Conservation (phyloP, 2,797 vertebrate species). For the Schizopygopsis pylzovi region DNA sequence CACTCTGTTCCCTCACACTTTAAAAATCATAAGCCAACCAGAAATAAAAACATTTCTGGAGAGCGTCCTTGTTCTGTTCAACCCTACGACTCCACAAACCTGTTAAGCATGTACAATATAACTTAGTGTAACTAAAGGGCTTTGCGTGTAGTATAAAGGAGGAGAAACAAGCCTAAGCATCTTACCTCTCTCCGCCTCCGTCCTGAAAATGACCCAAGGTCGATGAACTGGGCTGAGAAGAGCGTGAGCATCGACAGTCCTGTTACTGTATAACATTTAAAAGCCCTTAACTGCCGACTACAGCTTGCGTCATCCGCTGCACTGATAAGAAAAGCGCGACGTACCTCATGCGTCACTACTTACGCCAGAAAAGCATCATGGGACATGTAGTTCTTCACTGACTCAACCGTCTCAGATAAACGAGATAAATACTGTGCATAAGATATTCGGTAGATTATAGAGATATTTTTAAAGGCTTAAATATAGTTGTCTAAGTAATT, state of each 20-base stretch:
- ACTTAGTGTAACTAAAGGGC: not conserved
- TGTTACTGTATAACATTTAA: slow-evolving; percentile 49
- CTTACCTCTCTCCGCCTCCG: slow-evolving; percentile 41
- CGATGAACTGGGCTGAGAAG: slow-evolving; percentile 9
- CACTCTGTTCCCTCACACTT: not conserved
- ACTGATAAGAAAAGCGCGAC: not conserved
- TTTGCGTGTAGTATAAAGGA: not conserved
- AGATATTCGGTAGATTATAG: not conserved
- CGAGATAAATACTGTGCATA: not conserved
- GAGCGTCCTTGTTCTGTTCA: not conserved
- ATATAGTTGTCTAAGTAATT: not conserved
- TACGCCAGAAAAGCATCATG: not conserved
- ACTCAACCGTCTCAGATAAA: not conserved
- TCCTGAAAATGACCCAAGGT: slow-evolving; percentile 12
- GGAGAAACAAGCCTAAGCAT: slow-evolving; percentile 2
- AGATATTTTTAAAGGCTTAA: not conserved
- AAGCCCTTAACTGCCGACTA: slow-evolving; percentile 23
- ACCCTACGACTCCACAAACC: not conserved
- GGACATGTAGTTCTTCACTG: slow-evolving; percentile 14
- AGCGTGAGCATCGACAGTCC: slow-evolving; percentile 22
- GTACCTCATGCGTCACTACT: not conserved
- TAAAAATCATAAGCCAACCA: not conserved
- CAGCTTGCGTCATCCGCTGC: not conserved
- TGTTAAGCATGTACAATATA: slow-evolving; percentile 18
- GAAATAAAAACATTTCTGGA: not conserved